phyloP scores from a whole-genome alignment of 2,113 vertebrate species.

The Trogon melanurus region DNA sequence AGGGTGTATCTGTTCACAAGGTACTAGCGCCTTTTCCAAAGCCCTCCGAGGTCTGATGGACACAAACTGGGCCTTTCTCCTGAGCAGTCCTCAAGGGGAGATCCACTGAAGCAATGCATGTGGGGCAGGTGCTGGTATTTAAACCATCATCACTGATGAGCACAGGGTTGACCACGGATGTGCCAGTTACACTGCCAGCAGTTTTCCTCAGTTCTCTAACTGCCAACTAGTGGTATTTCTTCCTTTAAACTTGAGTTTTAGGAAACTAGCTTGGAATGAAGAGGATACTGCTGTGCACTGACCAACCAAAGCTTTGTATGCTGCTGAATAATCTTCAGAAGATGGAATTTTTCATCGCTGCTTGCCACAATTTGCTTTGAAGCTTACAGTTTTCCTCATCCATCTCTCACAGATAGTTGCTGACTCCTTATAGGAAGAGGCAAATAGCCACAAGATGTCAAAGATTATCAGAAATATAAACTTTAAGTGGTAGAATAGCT shows the following conservation, averaged over 20 bases:
- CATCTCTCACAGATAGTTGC: neutral
- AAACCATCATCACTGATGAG: neutral
- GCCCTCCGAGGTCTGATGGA: neutral
- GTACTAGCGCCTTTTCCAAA: neutral
- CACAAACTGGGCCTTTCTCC: neutral
- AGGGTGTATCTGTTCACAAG: neutral
- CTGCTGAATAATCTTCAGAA: neutral
- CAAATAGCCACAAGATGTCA: neutral
- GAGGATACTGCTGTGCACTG: neutral
- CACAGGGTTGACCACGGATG: neutral
- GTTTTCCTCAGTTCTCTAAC: neutral
- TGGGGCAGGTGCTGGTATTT: neutral
- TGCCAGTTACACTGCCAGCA: neutral
- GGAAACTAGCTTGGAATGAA: neutral
- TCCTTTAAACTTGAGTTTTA: neutral
- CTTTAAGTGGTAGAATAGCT: neutral
- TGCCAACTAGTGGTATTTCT: neutral
- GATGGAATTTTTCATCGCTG: neutral
- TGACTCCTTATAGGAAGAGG: neutral
- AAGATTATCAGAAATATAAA: neutral
- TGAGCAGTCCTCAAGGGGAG: neutral
- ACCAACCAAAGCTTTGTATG: fast-evolving
- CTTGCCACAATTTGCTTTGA: neutral
- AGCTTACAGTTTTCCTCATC: neutral
- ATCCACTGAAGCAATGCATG: fast-evolving